Conservation (phyloP, 2,113 vertebrate species). For the Sigmodon hispidus region DNA sequence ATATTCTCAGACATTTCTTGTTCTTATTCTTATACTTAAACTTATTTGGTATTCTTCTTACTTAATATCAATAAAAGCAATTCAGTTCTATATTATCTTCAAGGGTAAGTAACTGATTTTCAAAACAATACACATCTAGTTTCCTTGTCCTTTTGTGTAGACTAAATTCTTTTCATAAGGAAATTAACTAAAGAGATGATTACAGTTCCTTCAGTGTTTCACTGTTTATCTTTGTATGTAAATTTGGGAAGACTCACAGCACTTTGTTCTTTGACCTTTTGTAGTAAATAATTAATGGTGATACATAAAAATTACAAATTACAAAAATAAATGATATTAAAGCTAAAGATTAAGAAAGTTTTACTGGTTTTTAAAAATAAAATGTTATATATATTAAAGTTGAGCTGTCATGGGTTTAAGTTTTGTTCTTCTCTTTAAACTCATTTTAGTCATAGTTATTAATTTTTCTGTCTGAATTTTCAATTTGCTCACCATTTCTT, state of each 20-base stretch:
- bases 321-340: background rate
- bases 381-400: conserved; percentile 14
- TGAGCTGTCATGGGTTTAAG: background rate
- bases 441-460: conserved; percentile 5
- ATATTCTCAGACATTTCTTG: background rate
- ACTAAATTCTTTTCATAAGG: background rate
- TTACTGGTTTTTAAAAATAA: background rate
- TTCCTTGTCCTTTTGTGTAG: background rate
- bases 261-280: background rate
- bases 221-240: background rate
- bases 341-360: background rate
- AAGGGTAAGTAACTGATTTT: conserved; percentile 1
- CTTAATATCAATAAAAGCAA: background rate
- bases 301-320: too few relatives aligned
- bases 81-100: conserved; percentile 18
- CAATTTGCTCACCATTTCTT: background rate
- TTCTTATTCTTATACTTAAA: background rate
- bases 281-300: background rate
- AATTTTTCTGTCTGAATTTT: background rate
- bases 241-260: background rate
- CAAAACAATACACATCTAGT: background rate
- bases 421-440: background rate
- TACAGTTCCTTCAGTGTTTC: background rate
- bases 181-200: background rate
- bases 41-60: conserved; percentile 21